These are phyloP conservation scores for Telmatherina bonti DNA, from an alignment of 2,797 vertebrate species.

Conservation along the genomic window DNA sequence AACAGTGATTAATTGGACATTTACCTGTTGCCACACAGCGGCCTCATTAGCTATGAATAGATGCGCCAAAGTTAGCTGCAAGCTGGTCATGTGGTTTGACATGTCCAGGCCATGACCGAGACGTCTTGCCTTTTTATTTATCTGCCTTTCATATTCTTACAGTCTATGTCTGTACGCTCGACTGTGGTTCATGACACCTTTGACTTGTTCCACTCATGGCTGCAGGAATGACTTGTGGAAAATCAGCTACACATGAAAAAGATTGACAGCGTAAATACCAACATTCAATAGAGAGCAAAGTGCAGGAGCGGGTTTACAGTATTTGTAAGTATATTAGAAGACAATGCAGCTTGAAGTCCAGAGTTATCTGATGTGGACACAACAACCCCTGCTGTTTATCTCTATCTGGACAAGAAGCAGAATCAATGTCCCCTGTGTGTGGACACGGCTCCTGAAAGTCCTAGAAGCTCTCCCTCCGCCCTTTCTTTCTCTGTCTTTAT, in stretches of 20 bases:
- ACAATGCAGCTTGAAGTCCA: conserved; percentile 59
- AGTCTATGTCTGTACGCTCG: neutral
- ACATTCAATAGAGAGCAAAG: conserved; percentile 42
- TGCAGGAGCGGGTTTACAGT: conserved; percentile 8
- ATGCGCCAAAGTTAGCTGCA: conserved; percentile 21
- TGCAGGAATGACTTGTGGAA: neutral
- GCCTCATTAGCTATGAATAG: conserved; percentile 24
- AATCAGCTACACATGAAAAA: conserved; percentile 12
- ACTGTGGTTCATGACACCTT: neutral
- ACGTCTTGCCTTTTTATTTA: neutral
- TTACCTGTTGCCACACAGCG: conserved; percentile 13
- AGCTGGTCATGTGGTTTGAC: conserved; percentile 46
- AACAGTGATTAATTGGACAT: conserved; percentile 66
- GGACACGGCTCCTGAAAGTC: conserved; percentile 68
- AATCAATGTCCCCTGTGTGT: conserved; percentile 63
- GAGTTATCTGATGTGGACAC: conserved; percentile 44
- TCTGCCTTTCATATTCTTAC: neutral
- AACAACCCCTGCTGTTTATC: conserved; percentile 50
- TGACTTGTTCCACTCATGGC: neutral
- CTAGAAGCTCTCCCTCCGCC: conserved; percentile 2
- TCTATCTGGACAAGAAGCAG: conserved; percentile 58
- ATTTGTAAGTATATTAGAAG: conserved; percentile 32
- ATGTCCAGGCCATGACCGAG: conserved; percentile 47
- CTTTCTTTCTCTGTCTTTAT: conserved; percentile 41
- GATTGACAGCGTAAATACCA: conserved; percentile 14